phyloP scores from a whole-genome alignment of 1,140 invertebrate genomes.

The Myzus persicae region DNA sequence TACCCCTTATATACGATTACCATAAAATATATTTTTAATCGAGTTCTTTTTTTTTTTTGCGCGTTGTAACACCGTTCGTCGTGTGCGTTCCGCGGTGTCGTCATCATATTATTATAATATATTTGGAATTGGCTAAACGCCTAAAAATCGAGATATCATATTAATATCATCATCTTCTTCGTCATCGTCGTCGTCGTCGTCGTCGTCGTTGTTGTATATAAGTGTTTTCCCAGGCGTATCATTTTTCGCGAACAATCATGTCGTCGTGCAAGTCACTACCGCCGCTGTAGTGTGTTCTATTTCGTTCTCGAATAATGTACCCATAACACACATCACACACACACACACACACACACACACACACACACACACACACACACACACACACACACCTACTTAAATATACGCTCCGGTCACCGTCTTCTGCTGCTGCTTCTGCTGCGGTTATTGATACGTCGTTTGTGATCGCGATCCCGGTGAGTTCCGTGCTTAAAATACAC shows the following conservation, averaged over 20 bases:
- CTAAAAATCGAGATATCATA: background rate
- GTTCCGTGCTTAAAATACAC: background rate
- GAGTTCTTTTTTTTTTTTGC: background rate
- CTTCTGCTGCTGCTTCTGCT: background rate
- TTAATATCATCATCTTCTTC: too few relatives aligned
- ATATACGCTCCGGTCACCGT: background rate
- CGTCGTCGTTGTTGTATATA: background rate
- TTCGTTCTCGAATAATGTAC: background rate
- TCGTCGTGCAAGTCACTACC: background rate
- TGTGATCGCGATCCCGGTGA: background rate
- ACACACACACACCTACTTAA: background rate
- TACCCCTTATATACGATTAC: background rate
- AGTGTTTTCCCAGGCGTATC: background rate
- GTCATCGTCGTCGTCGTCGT: background rate
- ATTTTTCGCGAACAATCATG: background rate
- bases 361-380: background rate
- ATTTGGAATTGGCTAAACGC: background rate
- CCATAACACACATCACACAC: background rate
- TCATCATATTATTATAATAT: background rate
- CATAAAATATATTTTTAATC: background rate
- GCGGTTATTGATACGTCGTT: background rate
- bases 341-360: background rate
- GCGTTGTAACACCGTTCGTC: background rate
- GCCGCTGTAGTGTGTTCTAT: background rate
- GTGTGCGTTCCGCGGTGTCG: background rate